Percentiles rank a stretch among this genome's conserved stretches.
Evolutionary conservation across 1,140 invertebrate genomes (phyloP).

Genomic region (Lepidurus couesii): DNA sequence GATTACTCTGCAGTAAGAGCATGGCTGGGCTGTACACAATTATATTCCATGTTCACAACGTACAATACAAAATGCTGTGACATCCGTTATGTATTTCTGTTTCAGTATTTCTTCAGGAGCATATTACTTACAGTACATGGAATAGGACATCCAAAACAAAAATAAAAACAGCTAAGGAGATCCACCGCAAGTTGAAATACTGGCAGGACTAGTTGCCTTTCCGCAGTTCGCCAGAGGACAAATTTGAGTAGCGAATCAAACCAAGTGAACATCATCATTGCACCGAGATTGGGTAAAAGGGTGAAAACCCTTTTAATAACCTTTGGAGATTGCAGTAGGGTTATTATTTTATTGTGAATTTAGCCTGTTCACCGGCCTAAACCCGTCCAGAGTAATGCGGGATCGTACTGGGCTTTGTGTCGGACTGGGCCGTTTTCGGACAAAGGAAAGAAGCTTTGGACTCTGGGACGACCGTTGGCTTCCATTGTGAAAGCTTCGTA

Average conservation of each 20-base stretch:
- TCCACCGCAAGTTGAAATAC: background rate
- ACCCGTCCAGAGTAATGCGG: constrained; percentile 33
- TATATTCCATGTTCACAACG: background rate
- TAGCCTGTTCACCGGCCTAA: constrained; percentile 30
- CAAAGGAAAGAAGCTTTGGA: constrained; percentile 3
- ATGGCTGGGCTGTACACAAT: constrained; percentile 13
- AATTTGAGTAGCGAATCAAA: constrained; percentile 25
- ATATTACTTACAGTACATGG: background rate
- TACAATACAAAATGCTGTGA: constrained; percentile 16
- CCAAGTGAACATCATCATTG: constrained; percentile 25
- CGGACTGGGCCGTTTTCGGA: constrained; percentile 23
- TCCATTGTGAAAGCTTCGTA: constrained; percentile 5
- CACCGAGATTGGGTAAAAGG: background rate
- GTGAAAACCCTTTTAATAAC: background rate
- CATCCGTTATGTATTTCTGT: background rate
- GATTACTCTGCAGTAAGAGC: background rate
- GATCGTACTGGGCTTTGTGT: constrained; percentile 26
- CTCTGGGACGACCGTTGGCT: background rate
- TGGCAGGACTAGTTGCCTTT: constrained; percentile 21
- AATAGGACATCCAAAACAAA: background rate
- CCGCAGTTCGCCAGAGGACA: constrained; percentile 22
- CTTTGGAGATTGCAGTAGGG: background rate
- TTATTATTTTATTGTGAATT: background rate
- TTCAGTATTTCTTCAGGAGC: background rate
- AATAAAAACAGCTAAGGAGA: background rate